Base-by-base conservation (phyloP, 37 sponge, comb jelly and placozoan genomes). In the Geodia barretti region DNA sequence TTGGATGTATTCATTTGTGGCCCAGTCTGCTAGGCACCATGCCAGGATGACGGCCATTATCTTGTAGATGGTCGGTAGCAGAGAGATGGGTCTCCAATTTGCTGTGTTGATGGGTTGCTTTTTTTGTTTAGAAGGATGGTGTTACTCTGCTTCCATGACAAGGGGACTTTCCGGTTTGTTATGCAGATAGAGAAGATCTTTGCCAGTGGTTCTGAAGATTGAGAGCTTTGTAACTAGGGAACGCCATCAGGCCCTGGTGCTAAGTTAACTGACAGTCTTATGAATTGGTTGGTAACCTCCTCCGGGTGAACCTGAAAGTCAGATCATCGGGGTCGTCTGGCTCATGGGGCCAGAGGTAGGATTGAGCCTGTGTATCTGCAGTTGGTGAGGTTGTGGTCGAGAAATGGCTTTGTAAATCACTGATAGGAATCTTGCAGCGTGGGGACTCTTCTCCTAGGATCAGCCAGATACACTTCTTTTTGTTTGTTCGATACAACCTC, bases 41-140 rank as follows among this genome's bases (percentile, higher is more conserved):
- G 90, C 90, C 1, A 89, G 35, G 0, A 66, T 35, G 0, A 80
- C 90, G 0, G 76, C 80, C 65, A 78, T 79, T 8, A 79, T 31
- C 36, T 89, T 89, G 71, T 89, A 89, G 0, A 83, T 58, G 33
- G 84, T 83, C 1, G 29, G 39, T 25, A 83, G 89, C 9, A 89
- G 80, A 1, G 60, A 65, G 68, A 83, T 83, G 2, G 89, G 89
- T 36, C 89, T 42, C 89, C 84, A 89, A 70, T 78, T 89, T 32
- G 21, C 33, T 4, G 64, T 62, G 23, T 4, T 0, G 3, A 0
- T 1, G 30, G 39, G 26, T 79, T 79, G 2, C 78, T 82, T 58
- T 70, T 75, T 70, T 88, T 88, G 65, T 81, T 58, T 65, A 82
- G 38, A 0, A 88, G 60, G 64, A 88, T 76, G 54, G 83, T 82